phyloP scores from a whole-genome alignment of 2,888 invertebrate species.

The Sarcophaga caerulescens region DNA sequence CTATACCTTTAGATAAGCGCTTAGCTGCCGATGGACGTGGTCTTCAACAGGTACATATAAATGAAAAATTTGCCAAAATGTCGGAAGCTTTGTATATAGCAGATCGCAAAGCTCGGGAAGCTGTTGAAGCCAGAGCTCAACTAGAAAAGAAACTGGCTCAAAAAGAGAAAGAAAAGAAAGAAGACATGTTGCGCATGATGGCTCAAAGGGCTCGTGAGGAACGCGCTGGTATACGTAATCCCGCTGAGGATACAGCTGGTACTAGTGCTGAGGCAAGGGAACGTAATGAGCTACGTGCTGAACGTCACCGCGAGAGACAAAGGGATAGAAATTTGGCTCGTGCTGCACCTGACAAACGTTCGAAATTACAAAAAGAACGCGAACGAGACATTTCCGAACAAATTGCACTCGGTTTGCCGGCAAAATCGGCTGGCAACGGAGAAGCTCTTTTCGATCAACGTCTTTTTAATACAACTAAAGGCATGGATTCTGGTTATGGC shows the following conservation, averaged over 20 bases:
- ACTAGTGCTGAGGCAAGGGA: conserved; percentile 86
- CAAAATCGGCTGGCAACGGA: conserved; percentile 86
- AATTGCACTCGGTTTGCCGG: conserved; percentile 97
- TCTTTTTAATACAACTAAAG: conserved; percentile 95
- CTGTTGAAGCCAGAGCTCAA: conserved; percentile 97
- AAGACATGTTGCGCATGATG: conserved; percentile 94
- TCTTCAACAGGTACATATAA: conserved; percentile 97
- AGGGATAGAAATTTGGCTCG: conserved; percentile 95
- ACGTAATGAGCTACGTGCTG: conserved; percentile 92
- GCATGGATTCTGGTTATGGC: conserved; percentile 95
- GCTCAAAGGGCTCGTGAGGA: conserved; percentile 98
- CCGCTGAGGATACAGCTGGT: conserved; percentile 80
- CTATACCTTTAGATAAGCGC: conserved; percentile 98
- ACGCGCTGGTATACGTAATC: conserved; percentile 87
- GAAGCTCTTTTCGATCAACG: conserved; percentile 97
- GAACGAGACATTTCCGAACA: conserved; percentile 99
- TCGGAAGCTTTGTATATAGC: conserved; percentile 99
- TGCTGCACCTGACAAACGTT: conserved; percentile 96
- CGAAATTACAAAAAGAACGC: conserved; percentile 92
- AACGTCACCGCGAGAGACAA: conserved; percentile 94
- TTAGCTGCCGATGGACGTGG: conserved; percentile 99
- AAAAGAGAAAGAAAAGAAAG: conserved; percentile 98
- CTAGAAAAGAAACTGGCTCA: conserved; percentile 97
- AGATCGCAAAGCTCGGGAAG: conserved; percentile 97
- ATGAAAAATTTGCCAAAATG: conserved; percentile 99